Percentiles rank a stretch among this genome's conserved stretches.
Evolutionary conservation across 2,888 invertebrate genomes (phyloP).

Genomic region (Lithosia quadra): DNA sequence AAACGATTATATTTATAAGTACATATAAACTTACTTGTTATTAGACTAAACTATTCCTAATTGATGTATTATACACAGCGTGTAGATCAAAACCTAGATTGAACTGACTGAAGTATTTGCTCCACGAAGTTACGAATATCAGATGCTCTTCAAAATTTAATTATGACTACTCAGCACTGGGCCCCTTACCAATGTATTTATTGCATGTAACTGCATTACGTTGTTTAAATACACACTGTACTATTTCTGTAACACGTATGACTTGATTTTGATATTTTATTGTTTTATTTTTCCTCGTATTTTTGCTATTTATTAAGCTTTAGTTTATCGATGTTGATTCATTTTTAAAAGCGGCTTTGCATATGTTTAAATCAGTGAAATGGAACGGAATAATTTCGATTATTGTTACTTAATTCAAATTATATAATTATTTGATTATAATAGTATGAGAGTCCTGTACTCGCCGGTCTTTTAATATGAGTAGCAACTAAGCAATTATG

Average conservation of each 20-base stretch:
- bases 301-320: not conserved
- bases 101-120: constrained; percentile 40
- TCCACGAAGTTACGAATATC: constrained; percentile 72
- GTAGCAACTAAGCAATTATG: not conserved
- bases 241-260: not conserved
- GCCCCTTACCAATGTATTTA: constrained; percentile 61
- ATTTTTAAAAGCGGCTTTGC: not conserved
- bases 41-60: constrained; percentile 8
- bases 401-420: not conserved
- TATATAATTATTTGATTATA: not conserved
- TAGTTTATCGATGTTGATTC: not conserved
- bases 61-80: constrained; percentile 14
- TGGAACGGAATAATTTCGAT: not conserved
- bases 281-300: not conserved
- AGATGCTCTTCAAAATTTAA: constrained; percentile 44
- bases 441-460: not conserved
- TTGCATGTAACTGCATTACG: constrained; percentile 64
- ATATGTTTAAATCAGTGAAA: not conserved
- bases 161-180: constrained; percentile 57
- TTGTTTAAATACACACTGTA: constrained; percentile 7
- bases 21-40: not conserved
- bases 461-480: no score
- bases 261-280: not conserved
- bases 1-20: not conserved
- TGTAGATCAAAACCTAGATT: constrained; percentile 28